Evolutionary conservation across 2,113 vertebrate species (phyloP), one percentile per base, ranked within the genome.

Genomic region (Malurus melanocephalus): DNA sequence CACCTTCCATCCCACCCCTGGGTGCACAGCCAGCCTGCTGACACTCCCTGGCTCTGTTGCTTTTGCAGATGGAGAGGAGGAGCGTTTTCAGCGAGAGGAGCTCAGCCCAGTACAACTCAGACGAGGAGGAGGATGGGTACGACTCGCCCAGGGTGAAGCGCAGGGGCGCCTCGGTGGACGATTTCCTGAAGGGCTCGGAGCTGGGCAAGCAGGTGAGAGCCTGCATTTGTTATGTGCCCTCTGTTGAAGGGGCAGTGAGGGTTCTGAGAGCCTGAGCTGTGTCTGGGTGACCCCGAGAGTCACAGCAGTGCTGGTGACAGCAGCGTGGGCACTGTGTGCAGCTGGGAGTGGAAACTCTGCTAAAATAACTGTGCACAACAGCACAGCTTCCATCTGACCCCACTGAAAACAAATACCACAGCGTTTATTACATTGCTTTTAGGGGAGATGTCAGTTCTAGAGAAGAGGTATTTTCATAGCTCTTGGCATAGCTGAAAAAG

Each of bases 131-230:
- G 88, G 98, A 99, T 1, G 98, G 98, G 21, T 99, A 98, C 0
- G 98, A 98, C 75, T 98, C 98, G 6, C 98, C 98, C 2, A 97
- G 95, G 15, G 56, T 97, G 53, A 97, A 97, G 91, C 95, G 99
- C 48, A 98, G 98, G 92, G 99, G 98, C 11, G 97, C 98, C 9
- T 99, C 99, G 0, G 99, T 99, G 26, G 99, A 99, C 15, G 99
- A 99, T 61, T 99, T 99, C 94, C 98, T 99, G 71, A 97, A 98
- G 67, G 99, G 99, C 14, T 99, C 99, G 0, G 99, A 99, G 65
- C 97, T 99, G 11, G 98, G 99, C n/a, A 98, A 98, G 96, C 99
- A 98, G 94, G 99, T 99, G 95, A 95, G 95, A 10, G 22, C 13
- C 4, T n/a, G 57, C 8, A 38, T 32, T 7, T 43, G 33, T 13